phyloP scores from a whole-genome alignment of 2,888 invertebrate genomes.

The Sympetrum striolatum region DNA sequence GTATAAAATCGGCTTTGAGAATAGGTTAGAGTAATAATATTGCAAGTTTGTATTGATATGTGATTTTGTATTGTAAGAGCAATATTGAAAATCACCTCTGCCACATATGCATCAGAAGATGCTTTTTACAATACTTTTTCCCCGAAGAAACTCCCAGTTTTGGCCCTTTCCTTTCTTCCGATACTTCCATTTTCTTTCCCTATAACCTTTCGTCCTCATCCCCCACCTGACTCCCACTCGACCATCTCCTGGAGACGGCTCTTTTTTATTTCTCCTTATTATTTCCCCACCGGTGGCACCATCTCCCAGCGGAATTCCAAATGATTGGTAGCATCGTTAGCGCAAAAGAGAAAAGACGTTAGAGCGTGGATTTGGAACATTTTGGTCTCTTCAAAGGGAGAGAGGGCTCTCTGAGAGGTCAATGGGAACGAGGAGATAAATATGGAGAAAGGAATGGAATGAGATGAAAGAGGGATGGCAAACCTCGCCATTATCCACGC shows the following conservation, averaged over 20 bases:
- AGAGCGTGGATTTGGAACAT: background rate
- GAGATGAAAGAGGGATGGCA: background rate
- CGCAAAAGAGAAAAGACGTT: background rate
- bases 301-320: background rate
- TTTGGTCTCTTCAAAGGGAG: background rate
- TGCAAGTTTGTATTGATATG: too few relatives aligned
- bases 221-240: background rate
- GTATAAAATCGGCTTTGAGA: too few relatives aligned
- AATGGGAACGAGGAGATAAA: background rate
- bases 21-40: too few relatives aligned
- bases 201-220: background rate
- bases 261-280: background rate
- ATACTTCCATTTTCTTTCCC: too few relatives aligned
- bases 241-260: background rate
- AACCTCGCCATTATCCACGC: too few relatives aligned
- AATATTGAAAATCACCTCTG: too few relatives aligned
- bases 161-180: too few relatives aligned
- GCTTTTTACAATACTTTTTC: too few relatives aligned
- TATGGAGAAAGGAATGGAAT: background rate
- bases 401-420: background rate
- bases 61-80: too few relatives aligned
- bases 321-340: slow-evolving; percentile 15
- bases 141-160: too few relatives aligned
- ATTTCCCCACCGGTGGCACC: background rate
- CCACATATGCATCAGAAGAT: too few relatives aligned